Evolutionary conservation across 1,140 invertebrate genomes (phyloP).

Genomic region (Apis cerana): DNA sequence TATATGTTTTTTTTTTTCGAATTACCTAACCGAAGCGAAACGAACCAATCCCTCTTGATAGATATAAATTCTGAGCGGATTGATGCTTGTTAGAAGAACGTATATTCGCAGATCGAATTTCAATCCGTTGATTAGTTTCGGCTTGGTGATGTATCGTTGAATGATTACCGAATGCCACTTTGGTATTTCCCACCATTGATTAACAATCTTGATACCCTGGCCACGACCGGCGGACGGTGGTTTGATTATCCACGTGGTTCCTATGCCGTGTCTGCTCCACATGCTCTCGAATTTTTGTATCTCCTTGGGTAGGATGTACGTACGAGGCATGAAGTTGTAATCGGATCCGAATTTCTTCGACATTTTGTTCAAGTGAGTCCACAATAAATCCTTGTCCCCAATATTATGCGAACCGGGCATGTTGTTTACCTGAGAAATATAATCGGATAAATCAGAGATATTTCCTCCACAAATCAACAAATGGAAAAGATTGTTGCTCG

Average conservation of each 20-base stretch:
- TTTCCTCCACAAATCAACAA: no score
- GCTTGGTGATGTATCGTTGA: slow-evolving; percentile 83
- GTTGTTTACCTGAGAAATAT: slow-evolving; percentile 9
- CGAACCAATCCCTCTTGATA: slow-evolving; percentile 97
- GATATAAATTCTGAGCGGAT: slow-evolving; percentile 95
- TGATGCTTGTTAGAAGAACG: slow-evolving; percentile 95
- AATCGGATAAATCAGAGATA: no score
- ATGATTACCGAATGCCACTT: slow-evolving; percentile 93
- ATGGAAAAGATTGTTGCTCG: no score
- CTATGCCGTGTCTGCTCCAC: slow-evolving; percentile 9
- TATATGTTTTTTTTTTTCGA: no score
- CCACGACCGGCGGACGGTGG: slow-evolving; percentile 96
- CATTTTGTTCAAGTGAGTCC: slow-evolving; percentile 25
- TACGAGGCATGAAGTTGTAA: slow-evolving; percentile 16
- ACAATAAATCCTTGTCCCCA: slow-evolving; percentile 24
- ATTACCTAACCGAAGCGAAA: slow-evolving; percentile 94
- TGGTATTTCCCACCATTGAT: slow-evolving; percentile 95
- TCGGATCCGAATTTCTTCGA: slow-evolving; percentile 4
- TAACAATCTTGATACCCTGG: slow-evolving; percentile 96
- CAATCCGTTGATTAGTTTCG: slow-evolving; percentile 65
- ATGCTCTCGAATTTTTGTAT: slow-evolving; percentile 23
- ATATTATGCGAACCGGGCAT: slow-evolving; percentile 20
- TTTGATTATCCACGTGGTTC: slow-evolving; percentile 87
- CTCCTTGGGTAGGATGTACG: slow-evolving; percentile 24
- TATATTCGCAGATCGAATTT: slow-evolving; percentile 88